Conservation (phyloP, 92 coral and sea anemone species). For the Pocillopora meandrina region DNA sequence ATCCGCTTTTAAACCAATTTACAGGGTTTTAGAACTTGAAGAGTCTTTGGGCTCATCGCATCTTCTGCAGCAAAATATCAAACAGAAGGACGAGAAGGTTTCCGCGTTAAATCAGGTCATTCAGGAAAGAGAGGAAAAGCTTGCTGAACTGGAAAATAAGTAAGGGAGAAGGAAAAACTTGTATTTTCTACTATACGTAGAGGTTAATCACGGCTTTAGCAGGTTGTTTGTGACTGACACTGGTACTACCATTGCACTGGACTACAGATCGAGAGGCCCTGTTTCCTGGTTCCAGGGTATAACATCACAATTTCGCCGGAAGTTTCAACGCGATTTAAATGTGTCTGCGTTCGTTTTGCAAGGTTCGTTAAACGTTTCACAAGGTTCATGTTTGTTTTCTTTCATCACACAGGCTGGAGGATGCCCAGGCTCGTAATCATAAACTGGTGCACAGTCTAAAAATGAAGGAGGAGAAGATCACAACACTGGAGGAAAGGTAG, state of each 20-base stretch:
- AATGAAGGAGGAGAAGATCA: constrained; percentile 85
- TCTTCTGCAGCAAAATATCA: constrained; percentile 60
- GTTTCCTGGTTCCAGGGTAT: no score
- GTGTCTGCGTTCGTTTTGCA: neutral
- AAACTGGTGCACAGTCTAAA: constrained; percentile 73
- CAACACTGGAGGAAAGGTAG: constrained; percentile 79
- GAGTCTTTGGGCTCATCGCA: constrained; percentile 70
- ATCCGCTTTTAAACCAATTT: neutral
- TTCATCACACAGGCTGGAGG: constrained; percentile 63
- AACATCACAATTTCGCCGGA: neutral
- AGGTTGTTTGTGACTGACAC: no score
- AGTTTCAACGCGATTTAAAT: neutral
- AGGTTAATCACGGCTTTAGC: neutral
- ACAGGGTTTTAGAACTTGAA: constrained; percentile 69
- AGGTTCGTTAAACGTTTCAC: neutral
- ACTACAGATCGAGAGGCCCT: no score
- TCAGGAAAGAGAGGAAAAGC: constrained; percentile 67
- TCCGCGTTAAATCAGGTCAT: constrained; percentile 62
- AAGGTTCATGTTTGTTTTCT: neutral
- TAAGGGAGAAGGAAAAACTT: neutral
- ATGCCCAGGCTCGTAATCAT: constrained; percentile 72
- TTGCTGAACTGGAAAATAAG: constrained; percentile 88
- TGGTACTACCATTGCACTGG: no score
- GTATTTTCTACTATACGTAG: neutral
- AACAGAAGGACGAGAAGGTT: constrained; percentile 77